Evolutionary conservation across 2,888 invertebrate species (phyloP), one percentile per base, ranked within the genome.

Genomic region (Phorcus lineatus): DNA sequence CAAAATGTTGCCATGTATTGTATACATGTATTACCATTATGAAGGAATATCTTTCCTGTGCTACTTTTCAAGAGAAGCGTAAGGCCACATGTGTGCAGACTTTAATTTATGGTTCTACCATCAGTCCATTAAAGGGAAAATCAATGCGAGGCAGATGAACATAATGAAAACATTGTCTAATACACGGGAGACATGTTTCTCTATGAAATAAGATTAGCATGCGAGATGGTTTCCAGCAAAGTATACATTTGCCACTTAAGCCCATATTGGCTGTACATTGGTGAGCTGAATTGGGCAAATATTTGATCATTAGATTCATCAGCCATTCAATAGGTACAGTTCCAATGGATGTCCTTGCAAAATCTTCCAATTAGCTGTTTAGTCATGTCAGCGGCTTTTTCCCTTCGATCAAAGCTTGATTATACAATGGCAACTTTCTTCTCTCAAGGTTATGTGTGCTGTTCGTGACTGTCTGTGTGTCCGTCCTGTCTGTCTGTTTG

Each of bases 181-280:
- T 47, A 47, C 47, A 47, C 47, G 11, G 47, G 47, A 47, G 47
- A 47, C 47, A 47, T 47, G 47, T 47, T 47, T 47, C 47, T 47
- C 47, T 47, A 47, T 47, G 47, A 47, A 47, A 47, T 47, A 47
- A 47, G 47, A 47, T 47, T 70, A 36, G 70, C 36, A 40, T 40
- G 70, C 40, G 28, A 70, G 36, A 36, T 31, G 19, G 31, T 70
- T 36, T 31, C 36, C 70, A 70, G n/a, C 70, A n/a, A 70, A 70
- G 70, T 70, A 31, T 70, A 70, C 70, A 70, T 70, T 70, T 70
- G 28, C 31, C 70, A 70, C 70, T 70, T 70, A 70, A 24, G 28
- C 62, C 28, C 62, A 62, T 62, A 24, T 28, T 62, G 24, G 47
- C 47, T 28, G 19, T 11, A 62, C 28, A 62, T 62, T 62, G 24